Percentiles rank a stretch among this genome's conserved stretches.
Evolutionary conservation across 1,140 invertebrate genomes (phyloP).

Genomic region (Cherax destructor): DNA sequence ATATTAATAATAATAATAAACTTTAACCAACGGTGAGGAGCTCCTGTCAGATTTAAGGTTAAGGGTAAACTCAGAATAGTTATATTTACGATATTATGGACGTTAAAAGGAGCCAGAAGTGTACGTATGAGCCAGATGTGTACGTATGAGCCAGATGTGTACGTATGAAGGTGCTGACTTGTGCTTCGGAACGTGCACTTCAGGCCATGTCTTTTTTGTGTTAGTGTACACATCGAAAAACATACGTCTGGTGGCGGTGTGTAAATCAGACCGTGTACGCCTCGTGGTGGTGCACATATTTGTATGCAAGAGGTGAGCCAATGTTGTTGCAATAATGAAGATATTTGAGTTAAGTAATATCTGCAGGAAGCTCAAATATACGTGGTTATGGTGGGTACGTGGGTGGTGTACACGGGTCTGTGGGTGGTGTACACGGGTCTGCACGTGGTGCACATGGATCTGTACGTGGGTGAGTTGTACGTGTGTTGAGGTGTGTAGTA

Average conservation of each 20-base stretch:
- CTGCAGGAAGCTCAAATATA: background rate
- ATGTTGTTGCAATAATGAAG: background rate
- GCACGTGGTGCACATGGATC: background rate
- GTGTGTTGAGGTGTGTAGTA: background rate
- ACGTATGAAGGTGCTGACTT: too few relatives aligned
- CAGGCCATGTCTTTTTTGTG: too few relatives aligned
- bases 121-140: too few relatives aligned
- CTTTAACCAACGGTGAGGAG: too few relatives aligned
- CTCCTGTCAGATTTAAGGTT: too few relatives aligned
- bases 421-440: background rate
- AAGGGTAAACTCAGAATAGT: too few relatives aligned
- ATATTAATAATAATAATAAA: too few relatives aligned
- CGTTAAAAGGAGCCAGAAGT: too few relatives aligned
- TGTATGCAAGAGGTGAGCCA: background rate
- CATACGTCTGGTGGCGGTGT: background rate
- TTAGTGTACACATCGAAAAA: too few relatives aligned
- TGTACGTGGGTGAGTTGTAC: background rate
- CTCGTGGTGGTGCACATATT: background rate
- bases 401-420: background rate
- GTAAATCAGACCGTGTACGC: background rate
- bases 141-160: too few relatives aligned
- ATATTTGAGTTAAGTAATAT: background rate
- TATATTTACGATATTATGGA: too few relatives aligned
- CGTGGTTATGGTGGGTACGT: background rate
- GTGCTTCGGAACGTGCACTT: too few relatives aligned